Base-by-base conservation (phyloP, 2,113 vertebrate genomes). In the Triplophysa siluroides region DNA sequence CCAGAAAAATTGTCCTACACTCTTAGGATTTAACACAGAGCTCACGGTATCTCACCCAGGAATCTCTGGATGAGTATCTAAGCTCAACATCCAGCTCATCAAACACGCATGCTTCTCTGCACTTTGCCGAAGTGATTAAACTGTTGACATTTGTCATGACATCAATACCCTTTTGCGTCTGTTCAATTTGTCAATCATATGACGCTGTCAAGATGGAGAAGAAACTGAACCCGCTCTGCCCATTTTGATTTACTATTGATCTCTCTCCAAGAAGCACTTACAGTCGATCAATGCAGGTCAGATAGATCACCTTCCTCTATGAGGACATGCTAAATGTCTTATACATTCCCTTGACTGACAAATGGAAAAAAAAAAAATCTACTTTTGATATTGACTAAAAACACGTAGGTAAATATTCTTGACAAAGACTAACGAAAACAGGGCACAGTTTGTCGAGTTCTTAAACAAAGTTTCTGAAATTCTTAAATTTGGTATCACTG, bases 201-300 rank as follows among this genome's bases (percentile, higher is more conserved):
- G 3, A 45, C 14, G 21, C 47, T 62, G 29, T 63, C 45, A 52
- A 79, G 68, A 73, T 16, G 6, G 33, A 24, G 33, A 78, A 43
- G 45, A 70, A 56, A 29, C 26, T 16, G 47, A 3, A 43, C 14
- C 0, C 12, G 19, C 54, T 23, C 8, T 26, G 63, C 69, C 21
- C n/a, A 11, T 14, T 29, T 24, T 43, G 19, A 65, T 56, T 14
- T n/a, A 45, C 54, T 61, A 80, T 66, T 80, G 78, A 74, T 80
- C 54, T 80, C 29, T 65, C 14, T 41, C 10, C 41, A 56, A 74
- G 56, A 74, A 10, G 63, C 45, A 78, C 45, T 52, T 66, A 62
- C 45, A 45, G 61, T 43, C 66, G 61, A 73, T 80, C 61, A 52
- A 58, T 80, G 33, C 33, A 54, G 50, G 26, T 64, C 24, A 43